Conservation (phyloP, 1,140 invertebrate genomes). For the Pseudachorutes palmiensis region DNA sequence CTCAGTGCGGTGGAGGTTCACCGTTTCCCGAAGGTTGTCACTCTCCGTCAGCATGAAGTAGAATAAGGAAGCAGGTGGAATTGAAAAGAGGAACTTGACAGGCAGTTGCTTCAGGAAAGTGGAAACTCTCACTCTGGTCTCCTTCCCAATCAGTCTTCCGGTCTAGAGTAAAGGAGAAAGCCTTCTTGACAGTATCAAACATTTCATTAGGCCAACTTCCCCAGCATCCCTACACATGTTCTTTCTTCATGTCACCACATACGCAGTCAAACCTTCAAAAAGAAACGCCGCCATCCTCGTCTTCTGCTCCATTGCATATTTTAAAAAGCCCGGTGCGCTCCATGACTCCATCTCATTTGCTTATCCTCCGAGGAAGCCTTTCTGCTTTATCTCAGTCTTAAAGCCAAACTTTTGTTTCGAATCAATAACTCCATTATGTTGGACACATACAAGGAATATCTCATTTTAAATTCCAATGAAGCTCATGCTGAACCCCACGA, state of each 20-base stretch:
- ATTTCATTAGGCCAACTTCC: not conserved
- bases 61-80: constrained; percentile 11
- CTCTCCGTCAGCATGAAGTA: not conserved
- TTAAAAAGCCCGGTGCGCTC: not conserved
- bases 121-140: constrained; percentile 1
- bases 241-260: not conserved
- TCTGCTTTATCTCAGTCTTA: no score
- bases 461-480: no score
- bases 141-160: constrained; percentile 9
- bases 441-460: no score
- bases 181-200: constrained; percentile 7
- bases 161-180: not conserved
- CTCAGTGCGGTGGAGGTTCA: no score
- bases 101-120: not conserved
- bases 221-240: not conserved
- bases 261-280: not conserved
- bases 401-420: no score
- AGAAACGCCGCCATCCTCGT: not conserved
- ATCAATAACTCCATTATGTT: no score
- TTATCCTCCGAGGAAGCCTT: no score
- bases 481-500: no score
- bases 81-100: constrained; percentile 12
- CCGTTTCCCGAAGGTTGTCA: no score
- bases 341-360: no score
- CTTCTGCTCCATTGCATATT: not conserved